Conservation (phyloP, 2,888 invertebrate species). For the Eristalis arbustorum region DNA sequence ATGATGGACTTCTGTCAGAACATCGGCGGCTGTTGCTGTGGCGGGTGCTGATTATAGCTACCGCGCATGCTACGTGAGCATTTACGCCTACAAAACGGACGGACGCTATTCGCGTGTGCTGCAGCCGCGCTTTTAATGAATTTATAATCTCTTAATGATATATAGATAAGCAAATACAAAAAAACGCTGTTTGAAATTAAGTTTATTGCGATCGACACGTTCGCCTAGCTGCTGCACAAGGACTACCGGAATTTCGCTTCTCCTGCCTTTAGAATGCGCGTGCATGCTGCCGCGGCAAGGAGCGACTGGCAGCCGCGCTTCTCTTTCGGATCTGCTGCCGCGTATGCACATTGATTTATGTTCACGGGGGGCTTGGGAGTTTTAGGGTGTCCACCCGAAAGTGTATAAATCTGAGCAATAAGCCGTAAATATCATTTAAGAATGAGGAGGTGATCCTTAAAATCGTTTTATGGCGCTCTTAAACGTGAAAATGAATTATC, state of each 20-base stretch:
- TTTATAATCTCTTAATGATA: constrained; percentile 71
- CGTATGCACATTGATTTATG: constrained; percentile 48
- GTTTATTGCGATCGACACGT: constrained; percentile 66
- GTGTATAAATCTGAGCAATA: constrained; percentile 29
- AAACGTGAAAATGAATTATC: constrained; percentile 68
- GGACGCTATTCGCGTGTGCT: constrained; percentile 42
- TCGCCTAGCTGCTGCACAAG: constrained; percentile 32
- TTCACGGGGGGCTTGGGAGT: not conserved
- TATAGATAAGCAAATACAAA: constrained; percentile 66
- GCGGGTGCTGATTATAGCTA: constrained; percentile 73
- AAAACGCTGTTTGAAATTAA: constrained; percentile 30
- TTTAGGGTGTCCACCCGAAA: constrained; percentile 54
- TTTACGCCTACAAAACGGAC: constrained; percentile 71
- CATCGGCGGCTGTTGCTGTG: constrained; percentile 24
- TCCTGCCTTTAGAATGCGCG: too few species aligned
- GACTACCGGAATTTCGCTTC: constrained; percentile 49
- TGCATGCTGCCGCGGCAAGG: not conserved
- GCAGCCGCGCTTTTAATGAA: constrained; percentile 67
- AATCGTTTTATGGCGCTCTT: constrained; percentile 63
- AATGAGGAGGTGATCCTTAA: constrained; percentile 60
- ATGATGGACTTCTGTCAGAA: constrained; percentile 68
- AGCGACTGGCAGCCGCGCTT: not conserved
- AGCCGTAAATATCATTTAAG: constrained; percentile 56
- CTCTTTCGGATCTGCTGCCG: constrained; percentile 10
- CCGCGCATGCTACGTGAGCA: constrained; percentile 72